phyloP scores from a whole-genome alignment of 2,888 invertebrate genomes.

The Octodonta nipae region DNA sequence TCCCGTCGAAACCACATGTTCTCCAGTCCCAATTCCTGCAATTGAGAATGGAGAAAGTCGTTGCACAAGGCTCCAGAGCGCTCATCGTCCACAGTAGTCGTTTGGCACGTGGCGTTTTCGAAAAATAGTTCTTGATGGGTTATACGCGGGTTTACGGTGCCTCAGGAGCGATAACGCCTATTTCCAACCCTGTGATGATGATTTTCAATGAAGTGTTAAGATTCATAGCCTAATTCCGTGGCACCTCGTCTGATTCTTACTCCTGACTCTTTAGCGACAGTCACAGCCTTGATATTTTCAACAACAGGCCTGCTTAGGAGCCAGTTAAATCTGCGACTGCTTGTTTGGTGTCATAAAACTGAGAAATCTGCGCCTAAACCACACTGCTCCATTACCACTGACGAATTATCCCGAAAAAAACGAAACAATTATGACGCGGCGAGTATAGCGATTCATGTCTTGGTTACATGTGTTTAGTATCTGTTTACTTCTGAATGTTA shows the following conservation, averaged over 20 bases:
- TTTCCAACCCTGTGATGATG: not conserved
- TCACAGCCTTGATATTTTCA: too few species aligned
- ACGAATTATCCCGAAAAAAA: too few species aligned
- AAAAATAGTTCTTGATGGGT: constrained; percentile 2
- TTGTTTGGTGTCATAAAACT: too few species aligned
- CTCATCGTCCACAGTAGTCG: constrained; percentile 1
- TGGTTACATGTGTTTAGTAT: too few species aligned
- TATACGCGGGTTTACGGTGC: not conserved
- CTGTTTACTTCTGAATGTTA: too few species aligned
- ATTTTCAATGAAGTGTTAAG: not conserved
- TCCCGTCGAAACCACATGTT: not conserved
- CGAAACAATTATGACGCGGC: too few species aligned
- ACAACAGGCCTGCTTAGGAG: too few species aligned
- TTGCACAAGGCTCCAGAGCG: not conserved
- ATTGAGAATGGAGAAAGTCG: not conserved
- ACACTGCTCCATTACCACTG: too few species aligned
- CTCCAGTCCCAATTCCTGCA: not conserved
- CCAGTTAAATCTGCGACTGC: too few species aligned
- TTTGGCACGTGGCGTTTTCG: constrained; percentile 2
- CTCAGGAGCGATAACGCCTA: not conserved
- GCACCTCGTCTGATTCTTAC: not conserved
- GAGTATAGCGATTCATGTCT: too few species aligned
- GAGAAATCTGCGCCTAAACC: too few species aligned
- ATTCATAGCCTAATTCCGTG: not conserved
- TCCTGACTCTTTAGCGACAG: too few species aligned